Conservation (phyloP, 2,888 invertebrate species). For the Microctonus aethiopoides region DNA sequence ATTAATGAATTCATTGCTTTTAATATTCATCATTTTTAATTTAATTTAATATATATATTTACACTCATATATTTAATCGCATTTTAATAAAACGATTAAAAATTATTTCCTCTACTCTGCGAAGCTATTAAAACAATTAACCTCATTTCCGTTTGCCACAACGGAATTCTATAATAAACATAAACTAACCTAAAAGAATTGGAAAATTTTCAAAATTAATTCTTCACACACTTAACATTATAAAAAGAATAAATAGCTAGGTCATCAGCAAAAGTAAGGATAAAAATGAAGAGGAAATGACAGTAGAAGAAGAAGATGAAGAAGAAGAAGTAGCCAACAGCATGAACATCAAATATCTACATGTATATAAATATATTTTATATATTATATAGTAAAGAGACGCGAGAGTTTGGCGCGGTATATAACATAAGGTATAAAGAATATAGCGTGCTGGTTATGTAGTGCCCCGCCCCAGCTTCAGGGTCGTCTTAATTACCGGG, state of each 20-base stretch:
- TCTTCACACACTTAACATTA: too few species aligned
- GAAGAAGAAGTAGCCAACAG: slow-evolving; percentile 3
- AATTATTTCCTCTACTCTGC: slow-evolving; percentile 3
- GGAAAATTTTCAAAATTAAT: slow-evolving; percentile 7
- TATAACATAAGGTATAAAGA: slow-evolving; percentile 40
- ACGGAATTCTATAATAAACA: not conserved
- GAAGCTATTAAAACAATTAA: slow-evolving; percentile 10
- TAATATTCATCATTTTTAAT: too few species aligned
- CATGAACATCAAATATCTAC: not conserved
- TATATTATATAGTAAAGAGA: slow-evolving; percentile 13
- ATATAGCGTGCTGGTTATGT: slow-evolving; percentile 56
- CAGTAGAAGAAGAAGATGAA: slow-evolving; percentile 8
- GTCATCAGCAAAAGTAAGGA: not conserved
- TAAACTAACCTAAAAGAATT: slow-evolving; percentile 15
- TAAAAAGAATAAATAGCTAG: too few species aligned
- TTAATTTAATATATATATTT: too few species aligned
- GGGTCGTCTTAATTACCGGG: slow-evolving; percentile 64
- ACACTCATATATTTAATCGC: not conserved
- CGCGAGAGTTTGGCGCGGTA: slow-evolving; percentile 44
- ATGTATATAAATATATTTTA: not conserved
- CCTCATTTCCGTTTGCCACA: slow-evolving; percentile 7
- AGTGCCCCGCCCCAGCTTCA: slow-evolving; percentile 59
- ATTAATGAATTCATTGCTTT: too few species aligned
- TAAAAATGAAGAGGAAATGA: not conserved
- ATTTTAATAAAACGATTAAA: not conserved